Evolutionary conservation across 2,888 invertebrate species (phyloP), one percentile per base, ranked within the genome.

Genomic region (Amphipyra tragopoginis): DNA sequence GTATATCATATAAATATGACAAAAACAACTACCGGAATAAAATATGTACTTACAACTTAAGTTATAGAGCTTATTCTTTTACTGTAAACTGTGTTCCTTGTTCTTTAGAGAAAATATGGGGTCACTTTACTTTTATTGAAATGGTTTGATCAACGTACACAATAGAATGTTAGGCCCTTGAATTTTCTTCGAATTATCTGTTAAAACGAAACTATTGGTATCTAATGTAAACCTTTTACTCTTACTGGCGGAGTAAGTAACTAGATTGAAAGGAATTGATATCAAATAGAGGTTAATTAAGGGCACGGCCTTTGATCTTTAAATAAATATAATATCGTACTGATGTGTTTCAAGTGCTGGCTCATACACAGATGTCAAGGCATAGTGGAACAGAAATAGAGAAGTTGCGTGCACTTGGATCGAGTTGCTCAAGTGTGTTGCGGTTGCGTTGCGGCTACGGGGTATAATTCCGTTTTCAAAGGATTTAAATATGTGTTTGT

Each of bases 301-400:
- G 42, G 36, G 29, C 13, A 44, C n/a, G 54, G 43, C 61, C 64
- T 80, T 76, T 79, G 79, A 79, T 80, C 81, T 79, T 54, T 62
- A 58, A 73, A 65, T 65, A 64, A 56, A 62, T 60, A 49, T 63
- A 65, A 60, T 65, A 52, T 29, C 34, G 45, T 66, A 65, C 64
- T 50, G 60, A 71, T 72, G 66, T 62, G 63, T 61, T 73, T 73
- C 70, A 36, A 75, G 71, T 80, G 56, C 53, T 54, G 54, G 59
- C 66, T 73, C 50, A 45, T 39, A 48, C 26, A 45, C 60, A 66
- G 54, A 63, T 78, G 65, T 74, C 77, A 80, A 76, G 65, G 77
- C 45, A 62, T 66, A 68, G 45, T 56, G 58, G 51, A 70, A 75
- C 75, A 82, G 71, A 85, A 84, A 84, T 86, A 86, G 80, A 72